Evolutionary conservation across 64 coral and sea anemone species (phyloP).

Genomic region (Dendronephthya gigantea): DNA sequence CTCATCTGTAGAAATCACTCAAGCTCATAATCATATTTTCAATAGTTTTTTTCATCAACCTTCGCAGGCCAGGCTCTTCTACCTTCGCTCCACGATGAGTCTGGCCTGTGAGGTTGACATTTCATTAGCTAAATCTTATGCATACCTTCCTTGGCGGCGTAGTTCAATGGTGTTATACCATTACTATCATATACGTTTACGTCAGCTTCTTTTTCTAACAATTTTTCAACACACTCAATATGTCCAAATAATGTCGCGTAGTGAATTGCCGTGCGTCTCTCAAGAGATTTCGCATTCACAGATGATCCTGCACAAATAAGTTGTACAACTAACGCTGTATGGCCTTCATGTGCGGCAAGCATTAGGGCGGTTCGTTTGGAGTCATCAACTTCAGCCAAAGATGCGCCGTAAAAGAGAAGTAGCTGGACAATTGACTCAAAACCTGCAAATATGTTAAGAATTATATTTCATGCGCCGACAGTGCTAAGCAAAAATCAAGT

Average conservation of each 20-base stretch:
- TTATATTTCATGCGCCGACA: background rate
- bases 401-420: background rate
- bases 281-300: background rate
- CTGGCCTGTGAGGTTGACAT: too few relatives aligned
- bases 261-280: background rate
- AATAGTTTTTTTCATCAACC: too few relatives aligned
- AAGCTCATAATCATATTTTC: too few relatives aligned
- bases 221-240: conserved; percentile 2
- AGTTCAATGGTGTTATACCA: background rate
- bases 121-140: background rate
- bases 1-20: too few relatives aligned
- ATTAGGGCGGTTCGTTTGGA: background rate
- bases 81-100: too few relatives aligned
- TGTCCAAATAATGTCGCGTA: background rate
- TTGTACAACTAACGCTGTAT: background rate
- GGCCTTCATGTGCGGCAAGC: conserved; percentile 5
- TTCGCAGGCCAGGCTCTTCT: too few relatives aligned
- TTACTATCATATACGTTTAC: background rate
- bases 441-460: background rate
- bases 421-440: background rate
- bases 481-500: background rate
- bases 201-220: background rate
- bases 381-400: background rate
- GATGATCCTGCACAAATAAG: background rate
- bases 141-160: conserved; percentile 3